These are phyloP conservation scores for Porites lutea DNA, from an alignment of 64 coral and sea anemone species.

Conservation along the genomic window DNA sequence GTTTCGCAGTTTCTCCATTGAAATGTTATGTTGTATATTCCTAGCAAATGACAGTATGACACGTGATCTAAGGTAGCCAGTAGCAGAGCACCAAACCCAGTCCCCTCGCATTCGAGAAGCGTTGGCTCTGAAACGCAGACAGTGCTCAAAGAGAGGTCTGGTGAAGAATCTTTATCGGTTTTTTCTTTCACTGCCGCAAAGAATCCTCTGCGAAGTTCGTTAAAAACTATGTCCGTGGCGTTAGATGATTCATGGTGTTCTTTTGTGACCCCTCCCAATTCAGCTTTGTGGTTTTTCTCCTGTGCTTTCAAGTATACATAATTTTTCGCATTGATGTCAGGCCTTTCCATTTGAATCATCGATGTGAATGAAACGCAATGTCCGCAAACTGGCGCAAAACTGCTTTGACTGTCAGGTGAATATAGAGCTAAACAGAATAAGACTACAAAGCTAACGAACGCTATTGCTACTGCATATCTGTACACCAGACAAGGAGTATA, in stretches of 20 bases:
- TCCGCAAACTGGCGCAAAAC: too few relatives aligned
- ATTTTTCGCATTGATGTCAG: too few relatives aligned
- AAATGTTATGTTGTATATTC: constrained; percentile 47
- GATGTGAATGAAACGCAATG: too few relatives aligned
- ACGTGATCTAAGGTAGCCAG: constrained; percentile 82
- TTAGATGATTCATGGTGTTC: neutral
- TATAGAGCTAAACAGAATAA: too few relatives aligned
- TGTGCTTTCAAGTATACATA: too few relatives aligned
- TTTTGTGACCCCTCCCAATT: neutral
- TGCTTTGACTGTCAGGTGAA: too few relatives aligned
- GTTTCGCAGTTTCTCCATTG: constrained; percentile 76
- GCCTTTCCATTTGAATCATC: too few relatives aligned
- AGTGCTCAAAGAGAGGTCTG: neutral
- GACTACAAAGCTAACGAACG: too few relatives aligned
- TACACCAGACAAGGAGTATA: too few relatives aligned
- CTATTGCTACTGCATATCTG: too few relatives aligned
- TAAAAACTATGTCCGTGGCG: neutral
- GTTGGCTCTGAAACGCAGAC: constrained; percentile 71
- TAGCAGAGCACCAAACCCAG: constrained; percentile 62
- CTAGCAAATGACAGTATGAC: constrained; percentile 38
- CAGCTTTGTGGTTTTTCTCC: neutral
- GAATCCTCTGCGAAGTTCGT: neutral
- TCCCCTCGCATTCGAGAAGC: constrained; percentile 41
- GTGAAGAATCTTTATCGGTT: neutral
- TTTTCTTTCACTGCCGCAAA: neutral